Evolutionary conservation across 1,140 invertebrate genomes (phyloP), one percentile per base, ranked within the genome.

Genomic region (Calycopis cecrops): DNA sequence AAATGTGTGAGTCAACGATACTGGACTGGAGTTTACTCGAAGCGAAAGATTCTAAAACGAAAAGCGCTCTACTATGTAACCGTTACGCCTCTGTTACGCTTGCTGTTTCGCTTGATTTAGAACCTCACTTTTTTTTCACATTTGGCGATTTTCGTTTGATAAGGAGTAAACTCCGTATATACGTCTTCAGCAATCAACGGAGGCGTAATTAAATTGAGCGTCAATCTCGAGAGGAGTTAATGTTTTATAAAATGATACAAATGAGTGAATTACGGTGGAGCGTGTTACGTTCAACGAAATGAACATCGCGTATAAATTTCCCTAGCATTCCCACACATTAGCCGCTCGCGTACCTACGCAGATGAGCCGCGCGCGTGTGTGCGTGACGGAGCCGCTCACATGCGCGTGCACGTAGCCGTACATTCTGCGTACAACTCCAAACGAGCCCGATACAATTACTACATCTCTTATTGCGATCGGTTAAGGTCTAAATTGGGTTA

Each of bases 291-390:
- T 61, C 63, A 64, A 66, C 72, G 57, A 68, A 72, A 79, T 81
- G 79, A 82, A 73, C 74, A 82, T 54, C 69, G 70, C 73, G 69
- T 85, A 82, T 87, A 83, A 85, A 87, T 85, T 84, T 82, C 78
- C 76, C 79, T 80, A 72, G 71, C 71, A 73, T 78, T 78, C 78
- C 64, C 81, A 79, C 79, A 82, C 81, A 84, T 70, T 70, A 63
- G 63, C 67, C 62, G 60, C 52, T 42, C 57, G 60, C 60, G 63
- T 76, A 71, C 62, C 65, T 67, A 79, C 72, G 70, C 65, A 68
- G 66, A 75, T 69, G 68, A 64, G 60, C 62, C 57, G 21, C 48
- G 9, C 42, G 4, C 62, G 42, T 66, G 59, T 73, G 62, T 63
- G 65, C 60, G 69, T 59, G 62, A 60, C 48, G 56, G 48, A 61